Evolutionary conservation across 2,888 invertebrate genomes (phyloP), one percentile per base, ranked within the genome.

Genomic region (Alcis repandata): DNA sequence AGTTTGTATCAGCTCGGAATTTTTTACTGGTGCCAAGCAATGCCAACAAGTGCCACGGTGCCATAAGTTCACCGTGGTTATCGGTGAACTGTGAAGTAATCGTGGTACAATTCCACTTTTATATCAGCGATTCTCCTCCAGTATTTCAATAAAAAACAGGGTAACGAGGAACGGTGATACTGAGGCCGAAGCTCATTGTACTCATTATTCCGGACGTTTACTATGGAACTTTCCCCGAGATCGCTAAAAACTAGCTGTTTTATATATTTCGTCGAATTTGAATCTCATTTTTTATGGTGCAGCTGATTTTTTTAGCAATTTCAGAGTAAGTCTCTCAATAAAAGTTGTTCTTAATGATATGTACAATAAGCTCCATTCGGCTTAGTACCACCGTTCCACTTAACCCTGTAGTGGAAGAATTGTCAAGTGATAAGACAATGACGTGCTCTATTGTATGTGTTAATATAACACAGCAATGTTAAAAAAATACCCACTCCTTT

Each of bases 21-120:
- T 54, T 41, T 54, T 41, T 43, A 43, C 19, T 45, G 56, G 36
- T 45, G 33, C n/a, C 45, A 17, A 36, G 45, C 45, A 19, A 13
- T 11, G 7, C 20, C 32, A 54, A 43, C 7, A 46, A 22, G 40
- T 54, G 46, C 17, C n/a, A 52, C 4, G 20, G 40, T 54, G 46
- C 17, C n/a, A 52, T 9, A 53, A 65, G 65, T 60, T 65, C 65
- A 65, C 13, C 9, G 41, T 19, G 20, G 61, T 68, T 70, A 70
- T 68, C 70, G 43, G 56, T 41, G 22, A 56, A 52, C 49, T 62
- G 40, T 59, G 45, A 57, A 49, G 45, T 57, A 60, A 56, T 51
- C 59, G 19, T 36, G 33, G 58, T 68, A 63, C 17, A 56, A 59
- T 68, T 64, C 65, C 60, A 65, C 20, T 52, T 57, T 60, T n/a